phyloP scores from a whole-genome alignment of 2,797 vertebrate genomes.

The Chelon labrosus region DNA sequence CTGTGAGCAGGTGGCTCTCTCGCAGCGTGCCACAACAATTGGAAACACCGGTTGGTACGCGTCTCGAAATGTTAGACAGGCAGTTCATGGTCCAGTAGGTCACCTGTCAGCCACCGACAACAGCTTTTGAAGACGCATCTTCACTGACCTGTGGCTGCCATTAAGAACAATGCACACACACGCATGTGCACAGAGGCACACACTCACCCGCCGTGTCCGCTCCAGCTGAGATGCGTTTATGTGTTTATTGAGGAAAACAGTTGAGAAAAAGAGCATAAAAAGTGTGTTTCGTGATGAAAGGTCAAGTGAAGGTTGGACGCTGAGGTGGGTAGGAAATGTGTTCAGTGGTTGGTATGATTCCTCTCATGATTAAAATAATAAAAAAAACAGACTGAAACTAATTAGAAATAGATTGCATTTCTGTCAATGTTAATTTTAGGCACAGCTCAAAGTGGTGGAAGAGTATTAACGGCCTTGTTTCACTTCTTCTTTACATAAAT shows the following conservation, averaged over 20 bases:
- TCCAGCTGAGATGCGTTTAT: conserved; percentile 72
- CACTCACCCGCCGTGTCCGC: conserved; percentile 17
- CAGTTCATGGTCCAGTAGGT: conserved; percentile 76
- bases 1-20: conserved; percentile 88
- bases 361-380: neutral
- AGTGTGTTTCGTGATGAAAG: conserved; percentile 53
- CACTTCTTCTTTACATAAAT: conserved; percentile 75
- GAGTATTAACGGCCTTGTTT: conserved; percentile 69
- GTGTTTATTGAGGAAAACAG: conserved; percentile 46
- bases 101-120: conserved; percentile 81
- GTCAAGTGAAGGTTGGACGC: conserved; percentile 53
- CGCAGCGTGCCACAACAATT: conserved; percentile 83
- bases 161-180: conserved; percentile 41
- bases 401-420: conserved; percentile 40
- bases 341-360: conserved; percentile 28
- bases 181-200: conserved; percentile 17
- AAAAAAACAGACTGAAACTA: conserved; percentile 19
- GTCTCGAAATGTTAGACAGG: conserved; percentile 78
- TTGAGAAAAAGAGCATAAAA: conserved; percentile 46
- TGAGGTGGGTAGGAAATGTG: conserved; percentile 22
- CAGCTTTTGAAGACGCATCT: conserved; percentile 75
- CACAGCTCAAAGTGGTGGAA: conserved; percentile 48
- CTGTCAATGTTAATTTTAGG: conserved; percentile 53
- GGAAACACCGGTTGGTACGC: conserved; percentile 81
- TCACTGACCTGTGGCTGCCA: conserved; percentile 80